Conservation (phyloP, 1,140 invertebrate genomes). For the Drosophila tropicalis region DNA sequence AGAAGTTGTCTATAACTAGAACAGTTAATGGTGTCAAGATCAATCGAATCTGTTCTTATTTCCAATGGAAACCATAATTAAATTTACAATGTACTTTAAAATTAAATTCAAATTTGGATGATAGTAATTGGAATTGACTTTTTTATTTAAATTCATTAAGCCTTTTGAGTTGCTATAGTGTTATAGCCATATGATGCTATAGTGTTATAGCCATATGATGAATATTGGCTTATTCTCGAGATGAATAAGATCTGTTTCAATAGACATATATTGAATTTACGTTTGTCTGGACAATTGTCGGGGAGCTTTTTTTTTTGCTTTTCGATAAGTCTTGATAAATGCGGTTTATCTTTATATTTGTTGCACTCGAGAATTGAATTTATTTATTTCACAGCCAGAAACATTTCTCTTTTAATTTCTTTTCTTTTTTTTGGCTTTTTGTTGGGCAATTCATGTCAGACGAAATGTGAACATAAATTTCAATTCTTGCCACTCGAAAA, state of each 20-base stretch:
- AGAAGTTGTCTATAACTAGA: too few species aligned
- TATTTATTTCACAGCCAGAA: constrained; percentile 44
- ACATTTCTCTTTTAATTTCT: constrained; percentile 17
- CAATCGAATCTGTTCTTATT: too few species aligned
- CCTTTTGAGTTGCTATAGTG: too few species aligned
- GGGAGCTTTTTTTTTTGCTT: background rate
- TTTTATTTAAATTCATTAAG: too few species aligned
- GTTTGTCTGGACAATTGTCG: background rate
- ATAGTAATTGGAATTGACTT: too few species aligned
- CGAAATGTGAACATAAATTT: constrained; percentile 57
- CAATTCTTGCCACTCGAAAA: constrained; percentile 35
- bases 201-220: too few species aligned
- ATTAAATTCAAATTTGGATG: too few species aligned
- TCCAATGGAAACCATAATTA: too few species aligned
- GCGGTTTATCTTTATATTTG: constrained; percentile 32
- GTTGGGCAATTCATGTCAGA: constrained; percentile 50
- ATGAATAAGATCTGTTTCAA: background rate
- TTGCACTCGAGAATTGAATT: constrained; percentile 59
- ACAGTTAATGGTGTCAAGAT: too few species aligned
- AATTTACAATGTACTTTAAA: too few species aligned
- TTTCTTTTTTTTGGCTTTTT: constrained; percentile 37
- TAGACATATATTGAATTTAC: background rate
- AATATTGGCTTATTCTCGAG: too few species aligned
- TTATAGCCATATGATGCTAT: too few species aligned
- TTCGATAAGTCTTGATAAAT: constrained; percentile 14